Base-by-base conservation (phyloP, 2,888 invertebrate species). In the Hartigia nigra region DNA sequence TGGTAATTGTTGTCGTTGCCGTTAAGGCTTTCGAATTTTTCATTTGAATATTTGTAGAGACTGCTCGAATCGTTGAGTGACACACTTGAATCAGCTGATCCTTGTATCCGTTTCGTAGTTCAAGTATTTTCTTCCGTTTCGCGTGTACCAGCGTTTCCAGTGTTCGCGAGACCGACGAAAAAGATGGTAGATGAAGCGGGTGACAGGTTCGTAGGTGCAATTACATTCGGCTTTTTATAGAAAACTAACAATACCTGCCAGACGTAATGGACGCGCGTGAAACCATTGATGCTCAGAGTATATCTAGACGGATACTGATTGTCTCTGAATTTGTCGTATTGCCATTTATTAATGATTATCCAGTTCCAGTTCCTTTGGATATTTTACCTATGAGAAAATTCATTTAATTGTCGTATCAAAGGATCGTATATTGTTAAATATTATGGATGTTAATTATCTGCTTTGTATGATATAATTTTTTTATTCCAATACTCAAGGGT, bases 131-230 rank as follows among this genome's bases (percentile, higher is more conserved):
- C 79, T 84, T 86, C 84, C 84, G 87, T 82, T 85, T 80, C 81
- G 79, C 77, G 76, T 77, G 81, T 74, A 82, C 83, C 83, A 78
- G 79, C 81, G 85, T 87, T 87, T 69, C 84, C 82, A 82, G 79
- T 80, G 81, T 84, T 80, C 81, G 82, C 81, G 83, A 78, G 81
- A 81, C 70, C 77, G 74, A 83, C 80, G 80, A 84, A 81, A 85
- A 83, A 84, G 82, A 83, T 91, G 91, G 90, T 90, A 89, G 91
- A 91, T 89, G 90, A 91, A 89, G 90, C 87, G 87, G 88, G 87
- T 91, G 90, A 91, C 91, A 92, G 91, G 92, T 92, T 89, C 83
- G 91, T 90, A 82, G 81, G 78, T 74, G 74, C 36, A 74, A 76
- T 78, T 37, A 74, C 72, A 32, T 72, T 72, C 32, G 72, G 32